Base-by-base conservation (phyloP, 2,797 vertebrate species). In the Eulemur albifrons region DNA sequence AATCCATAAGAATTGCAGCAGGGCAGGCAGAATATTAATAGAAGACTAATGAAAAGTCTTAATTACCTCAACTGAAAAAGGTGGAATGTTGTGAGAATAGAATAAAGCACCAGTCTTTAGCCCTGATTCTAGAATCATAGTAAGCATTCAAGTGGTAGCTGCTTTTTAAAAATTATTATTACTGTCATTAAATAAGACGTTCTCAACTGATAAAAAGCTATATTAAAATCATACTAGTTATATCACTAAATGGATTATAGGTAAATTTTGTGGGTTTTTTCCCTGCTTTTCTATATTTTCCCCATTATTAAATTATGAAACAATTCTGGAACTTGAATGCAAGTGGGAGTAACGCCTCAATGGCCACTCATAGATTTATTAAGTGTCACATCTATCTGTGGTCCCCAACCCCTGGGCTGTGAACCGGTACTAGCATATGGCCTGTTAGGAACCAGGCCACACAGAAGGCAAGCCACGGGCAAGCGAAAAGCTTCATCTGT, bases 251-350 rank as follows among this genome's bases (percentile, higher is more conserved):
- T 40, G n/a, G 18, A 65, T 20, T 61, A 50, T 8, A 83, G 70
- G 13, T 76, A 85, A 88, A 40, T 25, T 57, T 21, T 94, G 50
- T 81, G 23, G 8, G 54, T 3, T 43, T 52, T 32, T 40, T 3
- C 5, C 7, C 63, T 23, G 15, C 48, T 81, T 79, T 94, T 92
- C 57, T 80, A 1, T 85, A 91, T 43, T 88, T 93, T 73, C 73
- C 6, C 45, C 80, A 89, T 81, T 90, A 94, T 73, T 76, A 83
- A 96, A 76, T 65, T 48, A 59, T 77, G 52, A 77, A 80, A 52
- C 59, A 35, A 96, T 70, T 75, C 61, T 93, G 65, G 7, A 87
- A 90, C 20, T 20, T 80, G 18, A 79, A 67, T 81, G 77, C 70
- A 95, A 95, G 21, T 30, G 5, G 40, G 9, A 92, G 38, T 48